phyloP scores from a whole-genome alignment of 2,797 vertebrate genomes.

The Lacerta viridis region DNA sequence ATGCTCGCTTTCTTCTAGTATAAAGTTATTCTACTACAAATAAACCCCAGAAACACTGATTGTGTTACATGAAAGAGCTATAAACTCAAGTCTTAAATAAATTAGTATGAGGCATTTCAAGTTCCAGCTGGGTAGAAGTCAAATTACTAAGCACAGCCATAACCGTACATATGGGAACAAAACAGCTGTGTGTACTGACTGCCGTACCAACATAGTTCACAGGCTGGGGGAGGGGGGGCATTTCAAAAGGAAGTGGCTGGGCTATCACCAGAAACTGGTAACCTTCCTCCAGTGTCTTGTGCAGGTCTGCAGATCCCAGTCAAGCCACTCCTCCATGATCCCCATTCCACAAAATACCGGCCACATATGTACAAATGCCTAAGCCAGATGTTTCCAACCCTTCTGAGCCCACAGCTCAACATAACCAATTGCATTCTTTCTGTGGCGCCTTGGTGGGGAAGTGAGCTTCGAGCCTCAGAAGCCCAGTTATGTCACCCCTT shows the following conservation, averaged over 20 bases:
- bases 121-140: conserved; percentile 23
- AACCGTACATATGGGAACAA: neutral
- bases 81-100: neutral
- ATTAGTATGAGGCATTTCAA: conserved; percentile 1
- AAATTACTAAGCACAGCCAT: neutral
- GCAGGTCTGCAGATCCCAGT: neutral
- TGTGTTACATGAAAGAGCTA: neutral
- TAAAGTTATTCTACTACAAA: neutral
- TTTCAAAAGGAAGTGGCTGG: neutral
- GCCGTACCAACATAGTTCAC: neutral
- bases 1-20: neutral
- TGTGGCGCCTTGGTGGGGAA: no score
- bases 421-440: no score
- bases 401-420: no score
- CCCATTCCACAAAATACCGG: neutral
- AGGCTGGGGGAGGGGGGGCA: no score
- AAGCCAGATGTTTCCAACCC: no score
- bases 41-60: neutral
- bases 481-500: no score
- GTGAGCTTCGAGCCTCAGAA: no score
- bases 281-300: neutral
- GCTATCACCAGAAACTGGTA: neutral
- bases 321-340: neutral
- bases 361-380: no score
- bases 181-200: neutral